Evolutionary conservation across 2,797 vertebrate species (phyloP).

Genomic region (Xerus rutilus): DNA sequence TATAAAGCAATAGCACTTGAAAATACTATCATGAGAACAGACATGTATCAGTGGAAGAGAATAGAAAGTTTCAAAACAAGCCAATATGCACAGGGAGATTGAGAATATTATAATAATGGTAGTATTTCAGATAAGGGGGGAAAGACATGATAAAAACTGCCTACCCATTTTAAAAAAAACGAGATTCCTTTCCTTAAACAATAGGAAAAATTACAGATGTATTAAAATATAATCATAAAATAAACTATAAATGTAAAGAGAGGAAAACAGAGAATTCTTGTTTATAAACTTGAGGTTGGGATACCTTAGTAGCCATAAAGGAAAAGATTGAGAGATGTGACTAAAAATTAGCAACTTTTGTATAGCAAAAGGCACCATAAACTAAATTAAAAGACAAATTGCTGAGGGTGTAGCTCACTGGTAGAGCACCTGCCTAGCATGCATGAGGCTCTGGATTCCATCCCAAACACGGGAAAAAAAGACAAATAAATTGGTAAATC

Average conservation of each 20-base stretch:
- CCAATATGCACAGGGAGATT: not conserved
- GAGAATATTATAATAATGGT: not conserved
- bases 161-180: not conserved
- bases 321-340: not conserved
- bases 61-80: constrained; percentile 27
- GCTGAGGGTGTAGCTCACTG: not conserved
- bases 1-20: constrained; percentile 25
- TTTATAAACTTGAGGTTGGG: not conserved
- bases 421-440: not conserved
- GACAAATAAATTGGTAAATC: not conserved
- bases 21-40: constrained; percentile 10
- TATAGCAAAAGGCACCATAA: not conserved
- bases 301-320: constrained; percentile 25
- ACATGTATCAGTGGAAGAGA: constrained; percentile 12
- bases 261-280: not conserved
- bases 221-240: constrained; percentile 43
- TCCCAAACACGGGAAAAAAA: not conserved
- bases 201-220: not conserved
- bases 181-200: constrained; percentile 22
- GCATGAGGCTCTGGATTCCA: not conserved
- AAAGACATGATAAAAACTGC: not conserved
- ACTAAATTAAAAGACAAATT: constrained; percentile 28
- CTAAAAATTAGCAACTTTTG: not conserved
- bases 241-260: constrained; percentile 24
- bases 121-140: not conserved